Base-by-base conservation (phyloP, 2,888 invertebrate species). In the Hedychridium roseum region DNA sequence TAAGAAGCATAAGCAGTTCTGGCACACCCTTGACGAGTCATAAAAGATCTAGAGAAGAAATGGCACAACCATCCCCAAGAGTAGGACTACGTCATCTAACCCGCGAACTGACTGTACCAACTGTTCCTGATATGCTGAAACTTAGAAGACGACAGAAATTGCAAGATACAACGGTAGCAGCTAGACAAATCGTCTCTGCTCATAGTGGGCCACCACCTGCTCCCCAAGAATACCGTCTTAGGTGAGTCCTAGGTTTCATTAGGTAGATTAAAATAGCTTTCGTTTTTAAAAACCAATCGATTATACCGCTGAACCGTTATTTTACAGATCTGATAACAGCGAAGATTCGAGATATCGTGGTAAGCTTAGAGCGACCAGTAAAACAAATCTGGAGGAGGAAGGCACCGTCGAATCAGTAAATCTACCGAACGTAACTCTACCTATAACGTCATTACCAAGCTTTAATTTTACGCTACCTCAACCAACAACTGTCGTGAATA, bases 111-210 rank as follows among this genome's bases (percentile, higher is more conserved):
- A 81, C 83, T 53, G 83, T 88, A 36, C 88, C 88, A 3, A 83
- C 85, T 2, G 84, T 87, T 65, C 82, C 87, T 2, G 86, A 87
- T 61, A 77, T 88, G 47, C 69, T 88, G 27, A 82, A 83, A 54
- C 78, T 88, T 66, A 86, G 85, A 70, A 81, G 82, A 48, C 83
- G 76, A 79, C 83, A 75, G 79, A 84, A 83, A 34, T 72, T 87
- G 39, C 86, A 86, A 62, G 83, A 83, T 61, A 82, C 85, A 3
- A 87, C 88, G 0, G 83, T 82, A 47, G 81, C 82, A 5, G 87
- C 86, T 7, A 80, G 88, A 23, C 85, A 85, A 69, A 82, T 87
- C 36, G 83, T 86, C 79, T 80, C 81, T 60, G 60, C 76, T 2
- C 67, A 60, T 31, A 81, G 64, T 41, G 54, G 43, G 5, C 59